phyloP scores from a whole-genome alignment of 2,888 invertebrate genomes.

The Lepeophtheirus nordmannii region DNA sequence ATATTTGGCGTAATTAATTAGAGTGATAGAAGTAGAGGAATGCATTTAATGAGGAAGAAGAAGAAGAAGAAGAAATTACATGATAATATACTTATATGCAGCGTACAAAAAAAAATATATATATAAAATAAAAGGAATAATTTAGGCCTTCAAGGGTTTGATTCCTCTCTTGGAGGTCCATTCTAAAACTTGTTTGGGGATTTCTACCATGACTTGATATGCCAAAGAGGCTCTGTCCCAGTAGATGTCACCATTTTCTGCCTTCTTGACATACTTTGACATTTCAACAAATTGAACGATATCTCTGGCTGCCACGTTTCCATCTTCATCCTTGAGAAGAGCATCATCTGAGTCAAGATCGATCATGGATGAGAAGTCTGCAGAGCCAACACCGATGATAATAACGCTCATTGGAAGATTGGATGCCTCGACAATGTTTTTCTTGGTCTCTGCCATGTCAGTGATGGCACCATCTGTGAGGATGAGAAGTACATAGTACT shows the following conservation, averaged over 20 bases:
- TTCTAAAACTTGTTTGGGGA: slow-evolving; percentile 40
- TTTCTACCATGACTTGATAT: slow-evolving; percentile 44
- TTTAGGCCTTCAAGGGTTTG: slow-evolving; percentile 4
- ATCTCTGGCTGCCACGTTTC: slow-evolving; percentile 40
- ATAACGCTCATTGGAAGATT: slow-evolving; percentile 28
- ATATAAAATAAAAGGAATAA: background rate
- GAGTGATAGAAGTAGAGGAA: too few species aligned
- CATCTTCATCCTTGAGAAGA: slow-evolving; percentile 34
- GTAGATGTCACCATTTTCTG: slow-evolving; percentile 27
- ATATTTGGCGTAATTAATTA: too few species aligned
- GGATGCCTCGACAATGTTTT: slow-evolving; percentile 29
- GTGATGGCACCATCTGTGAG: slow-evolving; percentile 25
- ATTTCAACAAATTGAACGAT: slow-evolving; percentile 44
- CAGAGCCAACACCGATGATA: slow-evolving; percentile 40
- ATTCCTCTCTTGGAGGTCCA: slow-evolving; percentile 38
- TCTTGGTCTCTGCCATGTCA: slow-evolving; percentile 40
- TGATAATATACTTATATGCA: background rate
- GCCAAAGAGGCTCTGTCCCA: slow-evolving; percentile 34
- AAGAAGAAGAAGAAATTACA: too few species aligned
- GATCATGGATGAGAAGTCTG: slow-evolving; percentile 46
- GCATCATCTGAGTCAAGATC: slow-evolving; percentile 42
- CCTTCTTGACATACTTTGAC: slow-evolving; percentile 30
- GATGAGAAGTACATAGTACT: slow-evolving; percentile 25
- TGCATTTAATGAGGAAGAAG: too few species aligned
- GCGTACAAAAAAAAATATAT: background rate